Base-by-base conservation (phyloP, 1,140 invertebrate genomes). In the Bursaphelenchus mucronatus region DNA sequence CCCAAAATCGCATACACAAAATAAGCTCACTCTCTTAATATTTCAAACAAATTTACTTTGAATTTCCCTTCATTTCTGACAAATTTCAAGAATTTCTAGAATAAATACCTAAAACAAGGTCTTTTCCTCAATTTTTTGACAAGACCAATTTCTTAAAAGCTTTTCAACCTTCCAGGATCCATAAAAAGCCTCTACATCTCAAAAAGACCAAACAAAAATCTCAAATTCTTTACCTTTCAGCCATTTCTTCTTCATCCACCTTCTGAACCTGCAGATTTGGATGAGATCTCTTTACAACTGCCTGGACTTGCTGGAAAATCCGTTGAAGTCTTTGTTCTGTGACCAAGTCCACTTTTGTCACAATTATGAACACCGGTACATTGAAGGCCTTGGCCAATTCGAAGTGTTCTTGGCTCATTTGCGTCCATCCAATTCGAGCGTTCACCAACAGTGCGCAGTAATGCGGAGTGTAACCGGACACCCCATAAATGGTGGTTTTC, bases 391-490 rank as follows among this genome's bases (percentile, higher is more conserved):
- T 82, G 13, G 90, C 89, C 17, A 94, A 85, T 6, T 87, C 87
- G 63, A 94, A 83, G 82, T 94, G 91, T 81, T 95, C 92, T 70
- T 74, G 68, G 13, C 83, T 81, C 30, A 80, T 82, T 41, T 81
- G 78, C 39, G 73, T 82, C 9, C 82, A 76, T 64, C 83, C 84
- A 40, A 76, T 82, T 63, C 74, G 84, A 40, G 85, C 85, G 82
- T 85, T 87, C 11, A 96, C 88, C 43, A 96, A 89, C 9, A 97
- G 84, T 87, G 96, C 90, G 45, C 90, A 91, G 82, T 93, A 90
- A 83, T 98, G 92, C 0, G 94, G 94, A 13, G 87, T 90, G 84
- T 97, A 94, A 0, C 92, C 92, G 9, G 90, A 92, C 3, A 97
- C 83, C 0, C 94, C 94, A 78, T 94, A 89, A 43, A 97, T 88